Conservation (phyloP, 2,113 vertebrate species). For the Vireo altiloquus region DNA sequence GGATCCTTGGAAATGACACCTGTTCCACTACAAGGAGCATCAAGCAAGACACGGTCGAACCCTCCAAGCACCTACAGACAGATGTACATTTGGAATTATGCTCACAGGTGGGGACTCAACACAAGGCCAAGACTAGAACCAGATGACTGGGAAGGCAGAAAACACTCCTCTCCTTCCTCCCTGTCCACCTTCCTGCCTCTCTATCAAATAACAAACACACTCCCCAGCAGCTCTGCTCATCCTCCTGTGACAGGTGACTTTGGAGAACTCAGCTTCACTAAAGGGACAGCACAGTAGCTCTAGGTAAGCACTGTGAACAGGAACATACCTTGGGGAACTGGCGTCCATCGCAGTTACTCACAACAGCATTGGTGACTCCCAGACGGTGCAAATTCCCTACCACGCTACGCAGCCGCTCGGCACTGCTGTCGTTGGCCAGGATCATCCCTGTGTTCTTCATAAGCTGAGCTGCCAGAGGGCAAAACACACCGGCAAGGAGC, state of each 20-base stretch:
- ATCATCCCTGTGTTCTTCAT: slow-evolving; percentile 97
- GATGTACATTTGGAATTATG: background rate
- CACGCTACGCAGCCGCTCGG: slow-evolving; percentile 87
- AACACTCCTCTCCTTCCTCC: background rate
- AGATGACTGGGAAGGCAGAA: background rate
- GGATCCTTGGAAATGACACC: slow-evolving; percentile 96
- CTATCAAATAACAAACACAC: background rate
- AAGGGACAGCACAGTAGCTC: background rate
- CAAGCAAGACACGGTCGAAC: slow-evolving; percentile 92
- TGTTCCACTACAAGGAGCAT: slow-evolving; percentile 95
- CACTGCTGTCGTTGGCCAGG: slow-evolving; percentile 89
- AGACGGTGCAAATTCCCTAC: slow-evolving; percentile 95
- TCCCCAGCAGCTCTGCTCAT: background rate
- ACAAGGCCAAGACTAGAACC: background rate
- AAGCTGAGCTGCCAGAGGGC: slow-evolving; percentile 81
- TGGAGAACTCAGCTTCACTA: background rate
- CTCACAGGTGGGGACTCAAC: background rate
- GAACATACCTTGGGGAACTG: slow-evolving; percentile 88
- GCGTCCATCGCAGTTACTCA: slow-evolving; percentile 92
- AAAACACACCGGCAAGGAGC: background rate
- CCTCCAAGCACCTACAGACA: slow-evolving; percentile 86
- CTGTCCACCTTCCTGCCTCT: background rate
- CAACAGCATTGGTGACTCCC: slow-evolving; percentile 88
- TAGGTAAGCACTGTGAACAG: background rate
- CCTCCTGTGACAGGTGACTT: background rate